A percentile compares a stretch with the other conserved stretches of the same genome.
Conservation (phyloP, 2,888 invertebrate species). For the Oegoconia quadripuncta region DNA sequence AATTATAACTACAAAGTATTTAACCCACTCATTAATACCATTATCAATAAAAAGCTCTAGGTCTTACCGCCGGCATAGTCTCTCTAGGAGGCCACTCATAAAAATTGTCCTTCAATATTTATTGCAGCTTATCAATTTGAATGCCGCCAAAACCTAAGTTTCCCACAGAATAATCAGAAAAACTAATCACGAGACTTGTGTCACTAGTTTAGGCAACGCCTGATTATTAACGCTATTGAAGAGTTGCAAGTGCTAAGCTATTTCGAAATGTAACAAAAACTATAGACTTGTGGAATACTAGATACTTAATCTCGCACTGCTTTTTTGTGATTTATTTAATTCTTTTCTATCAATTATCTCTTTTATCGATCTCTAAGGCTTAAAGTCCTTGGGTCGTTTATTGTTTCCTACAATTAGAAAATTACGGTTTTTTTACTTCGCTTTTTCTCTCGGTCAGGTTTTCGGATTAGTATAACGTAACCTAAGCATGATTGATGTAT, state of each 20-base stretch:
- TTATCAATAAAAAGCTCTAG: too few species aligned
- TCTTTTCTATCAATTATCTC: too few species aligned
- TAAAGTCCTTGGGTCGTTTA: too few species aligned
- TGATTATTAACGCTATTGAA: conserved; percentile 36
- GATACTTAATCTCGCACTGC: not conserved
- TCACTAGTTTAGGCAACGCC: conserved; percentile 30
- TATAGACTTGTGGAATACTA: conserved; percentile 4
- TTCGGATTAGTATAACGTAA: not conserved
- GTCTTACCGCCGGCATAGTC: too few species aligned
- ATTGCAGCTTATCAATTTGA: not conserved
- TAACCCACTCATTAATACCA: too few species aligned
- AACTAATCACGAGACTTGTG: conserved; percentile 22
- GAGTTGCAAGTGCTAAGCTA: conserved; percentile 33
- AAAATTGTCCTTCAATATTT: too few species aligned
- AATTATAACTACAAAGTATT: too few species aligned
- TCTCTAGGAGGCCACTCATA: too few species aligned
- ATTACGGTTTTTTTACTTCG: too few species aligned
- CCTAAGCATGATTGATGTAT: not conserved
- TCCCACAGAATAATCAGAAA: not conserved
- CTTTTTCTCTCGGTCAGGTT: too few species aligned
- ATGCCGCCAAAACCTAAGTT: not conserved
- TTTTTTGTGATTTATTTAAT: not conserved
- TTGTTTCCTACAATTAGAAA: too few species aligned
- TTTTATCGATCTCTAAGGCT: too few species aligned
- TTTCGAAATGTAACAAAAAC: conserved; percentile 28